Evolutionary conservation across 1,140 invertebrate species (phyloP).

Genomic region (Chrysopa pallens): DNA sequence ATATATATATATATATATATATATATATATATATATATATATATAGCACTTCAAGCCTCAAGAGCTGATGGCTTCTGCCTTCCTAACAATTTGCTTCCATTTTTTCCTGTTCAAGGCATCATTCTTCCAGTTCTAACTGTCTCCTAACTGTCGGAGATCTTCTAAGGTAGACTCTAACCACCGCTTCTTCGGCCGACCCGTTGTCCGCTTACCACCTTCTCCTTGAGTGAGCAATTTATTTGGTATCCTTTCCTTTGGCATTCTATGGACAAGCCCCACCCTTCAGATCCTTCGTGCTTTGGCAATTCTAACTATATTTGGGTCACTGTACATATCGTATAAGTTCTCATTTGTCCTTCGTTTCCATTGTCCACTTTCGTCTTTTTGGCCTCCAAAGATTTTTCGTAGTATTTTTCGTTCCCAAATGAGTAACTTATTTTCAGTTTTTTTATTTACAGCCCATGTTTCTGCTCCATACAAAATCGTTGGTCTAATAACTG

Average conservation of each 20-base stretch:
- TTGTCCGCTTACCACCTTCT: neutral
- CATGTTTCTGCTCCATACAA: constrained; percentile 3
- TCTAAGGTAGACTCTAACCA: neutral
- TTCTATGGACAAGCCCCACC: neutral
- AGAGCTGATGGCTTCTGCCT: too few species aligned
- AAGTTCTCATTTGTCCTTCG: neutral
- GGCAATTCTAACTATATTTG: neutral
- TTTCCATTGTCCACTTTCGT: too few species aligned
- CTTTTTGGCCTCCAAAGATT: too few species aligned
- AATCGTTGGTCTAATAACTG: constrained; percentile 1
- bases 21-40: too few species aligned
- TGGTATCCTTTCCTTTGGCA: neutral
- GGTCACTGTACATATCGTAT: neutral
- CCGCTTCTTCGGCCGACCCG: neutral
- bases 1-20: too few species aligned
- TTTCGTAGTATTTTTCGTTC: neutral
- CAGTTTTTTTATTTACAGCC: neutral
- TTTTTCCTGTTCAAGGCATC: neutral
- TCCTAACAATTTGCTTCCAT: neutral
- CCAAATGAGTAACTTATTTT: constrained; percentile 2
- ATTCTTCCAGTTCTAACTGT: neutral
- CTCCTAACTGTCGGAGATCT: neutral
- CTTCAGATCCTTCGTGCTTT: neutral
- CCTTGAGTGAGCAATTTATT: neutral
- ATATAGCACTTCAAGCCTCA: too few species aligned